Percentiles rank a stretch among this genome's conserved stretches.
Conservation (phyloP, 2,113 vertebrate genomes). For the Cyanistes caeruleus region DNA sequence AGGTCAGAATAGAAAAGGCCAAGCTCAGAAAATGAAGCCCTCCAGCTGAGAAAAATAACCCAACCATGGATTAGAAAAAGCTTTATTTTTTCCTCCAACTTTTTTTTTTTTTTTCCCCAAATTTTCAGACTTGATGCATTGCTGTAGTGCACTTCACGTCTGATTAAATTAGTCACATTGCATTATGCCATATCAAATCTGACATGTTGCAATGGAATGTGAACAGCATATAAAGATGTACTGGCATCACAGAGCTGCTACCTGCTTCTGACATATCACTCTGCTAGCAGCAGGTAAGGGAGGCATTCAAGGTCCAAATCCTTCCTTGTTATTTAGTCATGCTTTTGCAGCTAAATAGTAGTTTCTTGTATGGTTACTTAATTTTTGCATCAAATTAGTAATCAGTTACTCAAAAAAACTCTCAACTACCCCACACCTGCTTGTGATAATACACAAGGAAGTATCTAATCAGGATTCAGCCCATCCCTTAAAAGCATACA, state of each 20-base stretch:
- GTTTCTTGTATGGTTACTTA: not conserved
- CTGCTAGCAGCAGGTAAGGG: not conserved
- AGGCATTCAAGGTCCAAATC: not conserved
- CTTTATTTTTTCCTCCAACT: not conserved
- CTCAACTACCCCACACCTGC: not conserved
- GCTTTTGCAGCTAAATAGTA: not conserved
- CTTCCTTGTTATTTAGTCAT: not conserved
- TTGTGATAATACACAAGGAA: not conserved
- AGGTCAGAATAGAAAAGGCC: conserved; percentile 71
- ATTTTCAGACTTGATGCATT: conserved; percentile 48
- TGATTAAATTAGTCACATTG: conserved; percentile 77
- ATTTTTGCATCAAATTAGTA: not conserved
- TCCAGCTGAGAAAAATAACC: conserved; percentile 69
- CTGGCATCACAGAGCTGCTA: conserved; percentile 13
- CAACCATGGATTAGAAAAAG: conserved; percentile 27
- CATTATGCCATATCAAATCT: conserved; percentile 62
- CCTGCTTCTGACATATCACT: not conserved
- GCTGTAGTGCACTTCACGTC: conserved; percentile 62
- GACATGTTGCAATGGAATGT: conserved; percentile 69
- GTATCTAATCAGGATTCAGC: not conserved
- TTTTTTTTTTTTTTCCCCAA: not conserved
- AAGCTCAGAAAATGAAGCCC: conserved; percentile 55
- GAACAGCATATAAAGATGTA: conserved; percentile 62
- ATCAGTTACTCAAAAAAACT: not conserved
- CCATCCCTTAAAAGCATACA: not conserved